phyloP scores from a whole-genome alignment of 2,888 invertebrate species.

The Pollenia griseotomentosa region DNA sequence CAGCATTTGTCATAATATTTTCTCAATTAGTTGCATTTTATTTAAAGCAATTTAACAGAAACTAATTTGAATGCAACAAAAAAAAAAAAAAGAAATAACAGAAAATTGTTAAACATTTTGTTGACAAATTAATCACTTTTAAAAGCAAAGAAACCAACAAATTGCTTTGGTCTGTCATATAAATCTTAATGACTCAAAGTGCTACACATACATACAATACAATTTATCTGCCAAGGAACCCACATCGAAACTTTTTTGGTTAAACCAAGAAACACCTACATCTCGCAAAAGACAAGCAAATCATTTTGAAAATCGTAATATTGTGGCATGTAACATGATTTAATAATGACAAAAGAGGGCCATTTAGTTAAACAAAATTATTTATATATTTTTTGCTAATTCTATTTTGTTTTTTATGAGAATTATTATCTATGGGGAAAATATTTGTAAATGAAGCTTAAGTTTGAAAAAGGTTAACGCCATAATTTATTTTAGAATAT shows the following conservation, averaged over 20 bases:
- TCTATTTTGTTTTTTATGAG: not conserved
- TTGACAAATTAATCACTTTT: slow-evolving; percentile 73
- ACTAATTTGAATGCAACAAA: slow-evolving; percentile 53
- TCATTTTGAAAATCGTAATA: slow-evolving; percentile 59
- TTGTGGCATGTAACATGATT: slow-evolving; percentile 65
- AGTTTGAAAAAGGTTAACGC: slow-evolving; percentile 59
- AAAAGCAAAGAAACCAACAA: slow-evolving; percentile 61
- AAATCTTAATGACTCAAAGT: slow-evolving; percentile 70
- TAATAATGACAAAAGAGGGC: slow-evolving; percentile 72
- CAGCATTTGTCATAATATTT: slow-evolving; percentile 51
- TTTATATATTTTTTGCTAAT: slow-evolving; percentile 28
- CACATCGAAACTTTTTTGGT: slow-evolving; percentile 48
- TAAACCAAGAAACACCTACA: slow-evolving; percentile 56
- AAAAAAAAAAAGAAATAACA: not conserved
- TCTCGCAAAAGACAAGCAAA: slow-evolving; percentile 43
- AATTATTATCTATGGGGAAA: not conserved
- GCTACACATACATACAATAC: not conserved
- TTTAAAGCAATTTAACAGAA: slow-evolving; percentile 51
- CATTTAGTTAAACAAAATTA: slow-evolving; percentile 58
- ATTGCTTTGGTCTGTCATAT: slow-evolving; percentile 69
- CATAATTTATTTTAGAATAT: slow-evolving; percentile 48
- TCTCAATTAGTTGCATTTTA: slow-evolving; percentile 54
- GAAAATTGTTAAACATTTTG: slow-evolving; percentile 55
- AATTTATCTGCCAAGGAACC: slow-evolving; percentile 25
- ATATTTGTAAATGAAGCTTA: not conserved